Base-by-base conservation (phyloP, 2,797 vertebrate species). In the Neomorphus geoffroyi region DNA sequence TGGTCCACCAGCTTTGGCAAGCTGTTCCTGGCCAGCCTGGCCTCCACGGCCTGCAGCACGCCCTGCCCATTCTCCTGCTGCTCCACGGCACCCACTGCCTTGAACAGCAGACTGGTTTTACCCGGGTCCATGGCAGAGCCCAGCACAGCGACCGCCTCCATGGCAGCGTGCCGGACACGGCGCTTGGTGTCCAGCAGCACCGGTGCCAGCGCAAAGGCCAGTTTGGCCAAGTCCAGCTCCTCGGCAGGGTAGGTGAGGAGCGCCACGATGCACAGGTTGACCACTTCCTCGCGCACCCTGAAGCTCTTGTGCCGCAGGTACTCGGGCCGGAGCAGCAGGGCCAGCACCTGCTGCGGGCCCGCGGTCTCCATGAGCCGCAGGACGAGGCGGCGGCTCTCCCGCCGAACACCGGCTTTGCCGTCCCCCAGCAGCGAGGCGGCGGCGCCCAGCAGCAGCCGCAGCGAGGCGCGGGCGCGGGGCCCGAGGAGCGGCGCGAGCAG, bases 71-170 rank as follows among this genome's bases (percentile, higher is more conserved):
- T 98, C 70, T 98, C 98, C 45, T 97, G 98, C 7, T 98, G 97
- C 80, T 99, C 99, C 35, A 98, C 97, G 54, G 98, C 97, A 91
- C 99, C 98, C 58, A 99, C 98, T 4, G 98, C 99, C 96, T 98
- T 98, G 88, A 98, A 97, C 48, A 99, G 97, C 5, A 98, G 97
- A 53, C 95, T 95, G 88, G 98, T 98, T 93, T 98, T 98, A 48
- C 98, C 98, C 0, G 97, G 97, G 53, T 99, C 98, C 73, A 98
- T 97, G 73, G 98, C 98, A 50, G 98, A 97, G 5, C 98, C 98
- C 56, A 99, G 96, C 43, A 98, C 97, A 7, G 98, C 98, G 83
- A 99, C 99, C 14, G 98, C 98, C 96, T 99, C 99, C 5, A 99
- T 97, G 51, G 98, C 98, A 2, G 98, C 99, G 0, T 99, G 99